A percentile compares a stretch with the other conserved stretches of the same genome.
Evolutionary conservation across 2,113 vertebrate genomes (phyloP).

Genomic region (Myanophis thanlyinensis): DNA sequence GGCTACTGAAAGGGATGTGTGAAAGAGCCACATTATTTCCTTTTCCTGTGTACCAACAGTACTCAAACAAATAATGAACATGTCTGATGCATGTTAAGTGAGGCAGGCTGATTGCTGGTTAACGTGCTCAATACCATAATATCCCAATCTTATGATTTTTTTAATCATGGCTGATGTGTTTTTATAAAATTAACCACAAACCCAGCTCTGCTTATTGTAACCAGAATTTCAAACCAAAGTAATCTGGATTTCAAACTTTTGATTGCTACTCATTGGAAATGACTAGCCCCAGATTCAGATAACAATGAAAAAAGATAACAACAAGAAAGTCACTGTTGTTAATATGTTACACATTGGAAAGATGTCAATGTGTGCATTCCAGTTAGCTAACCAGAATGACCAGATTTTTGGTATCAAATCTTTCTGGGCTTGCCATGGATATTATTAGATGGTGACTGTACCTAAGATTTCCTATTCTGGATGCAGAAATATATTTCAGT

Average conservation of each 20-base stretch:
- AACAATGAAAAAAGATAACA: not conserved
- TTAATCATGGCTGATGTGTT: not conserved
- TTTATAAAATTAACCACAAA: not conserved
- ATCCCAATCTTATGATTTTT: not conserved
- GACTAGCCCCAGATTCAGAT: not conserved
- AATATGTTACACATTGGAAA: not conserved
- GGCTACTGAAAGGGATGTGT: not conserved
- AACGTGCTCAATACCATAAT: not conserved
- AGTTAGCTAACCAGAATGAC: not conserved
- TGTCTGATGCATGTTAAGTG: not conserved
- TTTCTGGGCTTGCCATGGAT: not conserved
- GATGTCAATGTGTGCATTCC: not conserved
- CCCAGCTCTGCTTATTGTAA: not conserved
- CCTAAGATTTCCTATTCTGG: no score
- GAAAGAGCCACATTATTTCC: not conserved
- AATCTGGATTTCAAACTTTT: not conserved
- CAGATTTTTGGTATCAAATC: not conserved
- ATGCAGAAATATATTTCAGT: not conserved
- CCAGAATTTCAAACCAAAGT: not conserved
- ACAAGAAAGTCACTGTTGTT: not conserved
- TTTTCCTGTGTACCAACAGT: not conserved
- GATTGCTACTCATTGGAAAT: not conserved
- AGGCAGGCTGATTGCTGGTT: not conserved
- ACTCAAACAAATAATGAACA: not conserved
- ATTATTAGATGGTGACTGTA: not conserved